Evolutionary conservation across 2,797 vertebrate genomes (phyloP).

Genomic region (Cossypha niveicapilla): DNA sequence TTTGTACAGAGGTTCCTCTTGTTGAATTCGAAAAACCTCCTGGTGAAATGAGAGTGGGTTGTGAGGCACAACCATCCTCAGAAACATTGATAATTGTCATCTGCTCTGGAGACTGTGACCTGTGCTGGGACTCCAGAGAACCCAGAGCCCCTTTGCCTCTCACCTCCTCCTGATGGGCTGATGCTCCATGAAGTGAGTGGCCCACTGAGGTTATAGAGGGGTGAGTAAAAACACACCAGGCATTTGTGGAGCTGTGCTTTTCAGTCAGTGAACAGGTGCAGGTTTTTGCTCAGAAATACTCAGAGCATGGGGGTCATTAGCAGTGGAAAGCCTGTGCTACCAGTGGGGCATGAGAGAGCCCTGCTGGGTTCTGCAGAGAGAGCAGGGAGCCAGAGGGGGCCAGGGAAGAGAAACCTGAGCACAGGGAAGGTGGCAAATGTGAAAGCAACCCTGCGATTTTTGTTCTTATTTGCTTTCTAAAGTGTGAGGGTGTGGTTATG

Average conservation of each 20-base stretch:
- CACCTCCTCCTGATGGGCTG: neutral
- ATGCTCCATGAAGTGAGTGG: neutral
- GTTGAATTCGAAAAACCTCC: neutral
- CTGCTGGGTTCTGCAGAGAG: fast-evolving
- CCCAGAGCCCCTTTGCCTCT: neutral
- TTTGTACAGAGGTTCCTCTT: neutral
- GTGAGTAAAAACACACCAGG: neutral
- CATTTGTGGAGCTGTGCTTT: neutral
- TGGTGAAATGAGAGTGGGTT: neutral
- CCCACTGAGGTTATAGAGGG: neutral
- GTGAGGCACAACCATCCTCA: neutral
- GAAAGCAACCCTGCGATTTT: neutral
- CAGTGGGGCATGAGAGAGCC: fast-evolving
- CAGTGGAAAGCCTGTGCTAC: neutral
- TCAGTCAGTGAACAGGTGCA: fast-evolving
- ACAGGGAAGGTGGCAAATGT: neutral
- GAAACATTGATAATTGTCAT: neutral
- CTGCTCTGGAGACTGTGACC: neutral
- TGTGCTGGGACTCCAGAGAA: fast-evolving
- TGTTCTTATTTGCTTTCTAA: neutral
- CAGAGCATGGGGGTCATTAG: fast-evolving
- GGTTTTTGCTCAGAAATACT: fast-evolving
- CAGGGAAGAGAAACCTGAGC: neutral
- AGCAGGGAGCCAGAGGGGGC: neutral
- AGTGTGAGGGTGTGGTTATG: neutral